Evolutionary conservation across 30 jellyfish, hydroid and myxozoan species (phyloP), one percentile per base, ranked within the genome.

Genomic region (Chironex yamaguchii): DNA sequence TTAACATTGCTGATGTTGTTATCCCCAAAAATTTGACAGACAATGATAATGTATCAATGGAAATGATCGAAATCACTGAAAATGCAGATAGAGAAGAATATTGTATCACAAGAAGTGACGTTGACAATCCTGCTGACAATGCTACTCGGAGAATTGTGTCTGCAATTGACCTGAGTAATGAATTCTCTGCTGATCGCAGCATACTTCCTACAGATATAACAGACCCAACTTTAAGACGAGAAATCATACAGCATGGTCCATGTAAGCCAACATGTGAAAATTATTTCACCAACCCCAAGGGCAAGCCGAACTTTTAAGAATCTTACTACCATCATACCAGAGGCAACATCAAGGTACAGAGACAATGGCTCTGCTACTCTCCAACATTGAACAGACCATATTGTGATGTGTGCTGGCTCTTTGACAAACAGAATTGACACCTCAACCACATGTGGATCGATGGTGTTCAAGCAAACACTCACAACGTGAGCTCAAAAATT

Each of bases 361-460:
- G 22, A 54, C 71, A n/a, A n/a, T 71, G 85, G 85, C 85, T 71
- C 1, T 71, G 85, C 49, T 71, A 71, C 22, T 71, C 85, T 2
- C 1, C 22, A 36, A 71, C 2, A 36, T 26, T 71, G 50, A 71
- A 23, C 36, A 71, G 0, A 49, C 85, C 85, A 3, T 71, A 71
- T 36, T 71, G 85, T 25, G 75, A 71, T 26, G 85, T 71, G 36
- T 71, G 75, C 17, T 71, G 85, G 85, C 76, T 71, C 52, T 71
- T 36, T 71, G 85, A 69, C 49, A 71, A 36, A 36, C 85, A 71
- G 26, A 68, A 68, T 33, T 68, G 12, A 29, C 9, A 68, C 4
- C 11, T 29, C 29, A 62, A 30, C 32, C 14, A 4, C 31, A 65
- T 62, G 11, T 31, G 82, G 85, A n/a, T 1, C 21, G 49, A 71